Conservation (phyloP, 2,797 vertebrate genomes). For the Rhinichthys osculus region DNA sequence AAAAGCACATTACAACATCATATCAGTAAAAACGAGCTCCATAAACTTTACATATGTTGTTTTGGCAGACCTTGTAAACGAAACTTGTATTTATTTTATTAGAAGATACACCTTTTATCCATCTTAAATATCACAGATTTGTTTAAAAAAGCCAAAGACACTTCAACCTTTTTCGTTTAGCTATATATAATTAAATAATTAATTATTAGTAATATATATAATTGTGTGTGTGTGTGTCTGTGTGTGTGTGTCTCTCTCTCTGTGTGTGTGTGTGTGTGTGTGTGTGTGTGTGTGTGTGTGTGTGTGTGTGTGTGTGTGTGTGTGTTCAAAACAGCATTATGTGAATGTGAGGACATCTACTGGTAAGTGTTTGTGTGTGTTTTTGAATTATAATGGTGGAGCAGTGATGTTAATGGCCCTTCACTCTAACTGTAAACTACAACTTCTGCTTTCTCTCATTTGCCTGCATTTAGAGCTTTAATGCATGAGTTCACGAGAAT, state of each 20-base stretch:
- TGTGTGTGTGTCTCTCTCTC: too few species aligned
- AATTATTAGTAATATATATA: too few species aligned
- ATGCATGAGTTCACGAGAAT: background rate
- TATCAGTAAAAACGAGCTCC: background rate
- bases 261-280: too few species aligned
- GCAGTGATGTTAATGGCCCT: background rate
- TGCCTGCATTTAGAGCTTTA: background rate
- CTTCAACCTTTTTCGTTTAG: background rate
- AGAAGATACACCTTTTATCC: background rate
- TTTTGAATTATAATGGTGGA: background rate
- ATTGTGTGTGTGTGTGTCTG: too few species aligned
- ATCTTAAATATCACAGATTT: background rate
- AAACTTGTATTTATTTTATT: background rate
- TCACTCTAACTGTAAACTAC: background rate
- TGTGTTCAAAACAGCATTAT: background rate
- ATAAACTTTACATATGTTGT: background rate
- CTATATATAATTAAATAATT: background rate
- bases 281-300: too few species aligned
- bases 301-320: too few species aligned
- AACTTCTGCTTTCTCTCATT: background rate
- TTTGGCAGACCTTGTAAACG: background rate
- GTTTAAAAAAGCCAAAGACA: background rate
- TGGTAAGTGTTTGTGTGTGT: background rate
- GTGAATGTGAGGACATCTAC: constrained; percentile 13
- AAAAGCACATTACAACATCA: background rate